Percentiles rank a stretch among this genome's conserved stretches.
These are phyloP conservation scores for Andinoacara biseriatus DNA, from an alignment of 2,113 vertebrate genomes.

Conservation along the genomic window DNA sequence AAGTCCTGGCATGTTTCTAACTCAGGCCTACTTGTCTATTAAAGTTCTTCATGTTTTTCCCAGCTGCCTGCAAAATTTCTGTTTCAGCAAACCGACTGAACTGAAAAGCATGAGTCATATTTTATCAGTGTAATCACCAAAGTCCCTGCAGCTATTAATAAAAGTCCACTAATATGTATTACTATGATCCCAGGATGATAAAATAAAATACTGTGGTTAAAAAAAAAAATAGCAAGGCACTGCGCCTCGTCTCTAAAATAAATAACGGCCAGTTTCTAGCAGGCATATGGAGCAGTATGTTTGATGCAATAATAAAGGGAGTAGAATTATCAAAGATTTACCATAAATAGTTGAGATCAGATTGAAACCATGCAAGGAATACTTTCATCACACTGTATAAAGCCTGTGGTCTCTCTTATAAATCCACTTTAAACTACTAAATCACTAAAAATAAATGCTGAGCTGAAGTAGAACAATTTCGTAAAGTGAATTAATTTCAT, in stretches of 20 bases:
- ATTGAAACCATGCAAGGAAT: not conserved
- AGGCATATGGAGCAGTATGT: not conserved
- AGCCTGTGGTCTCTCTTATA: not conserved
- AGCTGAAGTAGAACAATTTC: not conserved
- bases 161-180: not conserved
- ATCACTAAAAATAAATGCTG: not conserved
- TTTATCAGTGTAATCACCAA: not conserved
- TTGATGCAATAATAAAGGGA: not conserved
- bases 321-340: not conserved
- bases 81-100: not conserved
- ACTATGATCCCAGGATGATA: not conserved
- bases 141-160: not conserved
- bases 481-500: not conserved
- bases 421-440: not conserved
- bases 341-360: not conserved
- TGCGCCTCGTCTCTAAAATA: not conserved
- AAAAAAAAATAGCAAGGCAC: no score
- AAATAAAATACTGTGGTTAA: not conserved
- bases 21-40: not conserved
- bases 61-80: not conserved
- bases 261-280: not conserved
- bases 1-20: conserved; percentile 11
- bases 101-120: not conserved
- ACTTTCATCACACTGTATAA: not conserved
- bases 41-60: not conserved